Conservation (phyloP, 1,140 invertebrate genomes). For the Drosophila aff. region DNA sequence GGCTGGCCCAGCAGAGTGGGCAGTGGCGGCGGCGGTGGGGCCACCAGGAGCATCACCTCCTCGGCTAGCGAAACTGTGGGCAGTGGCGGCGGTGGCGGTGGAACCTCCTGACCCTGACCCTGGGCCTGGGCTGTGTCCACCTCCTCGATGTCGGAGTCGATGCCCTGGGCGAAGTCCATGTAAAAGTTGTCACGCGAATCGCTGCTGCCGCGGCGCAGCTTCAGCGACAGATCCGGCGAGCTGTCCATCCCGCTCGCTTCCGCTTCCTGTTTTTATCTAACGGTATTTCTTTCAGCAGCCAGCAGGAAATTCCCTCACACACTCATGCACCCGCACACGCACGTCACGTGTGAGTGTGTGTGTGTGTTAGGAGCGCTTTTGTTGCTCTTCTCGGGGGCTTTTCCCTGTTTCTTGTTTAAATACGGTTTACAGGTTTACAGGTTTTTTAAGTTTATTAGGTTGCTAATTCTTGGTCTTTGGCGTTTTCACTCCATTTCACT, state of each 20-base stretch:
- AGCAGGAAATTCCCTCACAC: conserved; percentile 18
- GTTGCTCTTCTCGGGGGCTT: background rate
- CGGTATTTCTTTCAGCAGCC: conserved; percentile 1
- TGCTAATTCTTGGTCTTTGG: conserved; percentile 24
- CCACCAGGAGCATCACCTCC: conserved; percentile 64
- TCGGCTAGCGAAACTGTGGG: conserved; percentile 56
- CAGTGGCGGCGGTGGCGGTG: conserved; percentile 52
- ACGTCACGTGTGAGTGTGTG: conserved; percentile 2
- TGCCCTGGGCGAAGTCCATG: conserved; percentile 94
- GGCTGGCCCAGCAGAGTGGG: conserved; percentile 60
- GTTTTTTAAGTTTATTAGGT: conserved; percentile 19
- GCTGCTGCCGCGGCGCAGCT: conserved; percentile 92
- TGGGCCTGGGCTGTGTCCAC: conserved; percentile 87
- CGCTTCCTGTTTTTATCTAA: conserved; percentile 3
- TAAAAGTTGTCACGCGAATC: conserved; percentile 94
- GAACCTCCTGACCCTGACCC: conserved; percentile 8
- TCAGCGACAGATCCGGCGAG: conserved; percentile 92
- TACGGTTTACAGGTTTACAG: background rate
- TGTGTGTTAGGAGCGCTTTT: background rate
- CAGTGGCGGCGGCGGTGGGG: conserved; percentile 61
- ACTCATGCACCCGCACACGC: conserved; percentile 10
- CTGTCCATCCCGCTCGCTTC: conserved; percentile 86
- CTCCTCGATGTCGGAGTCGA: conserved; percentile 95
- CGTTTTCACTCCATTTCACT: conserved; percentile 43
- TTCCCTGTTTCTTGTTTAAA: background rate